These are phyloP conservation scores for Coregonus suidteri DNA, from an alignment of 2,797 vertebrate species.

Conservation along the genomic window DNA sequence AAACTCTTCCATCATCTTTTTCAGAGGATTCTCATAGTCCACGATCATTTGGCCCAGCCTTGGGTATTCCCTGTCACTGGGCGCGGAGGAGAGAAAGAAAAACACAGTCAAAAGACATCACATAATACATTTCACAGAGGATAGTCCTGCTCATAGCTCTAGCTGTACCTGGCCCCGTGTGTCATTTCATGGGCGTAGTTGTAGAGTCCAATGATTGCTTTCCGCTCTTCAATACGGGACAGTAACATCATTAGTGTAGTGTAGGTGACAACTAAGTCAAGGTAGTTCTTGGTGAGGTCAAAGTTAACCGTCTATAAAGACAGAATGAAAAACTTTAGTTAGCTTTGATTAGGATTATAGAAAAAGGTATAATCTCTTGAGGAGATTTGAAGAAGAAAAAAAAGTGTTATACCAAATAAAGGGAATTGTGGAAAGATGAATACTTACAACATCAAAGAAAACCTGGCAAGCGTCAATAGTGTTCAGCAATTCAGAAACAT, in stretches of 20 bases:
- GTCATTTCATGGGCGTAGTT: conserved; percentile 99
- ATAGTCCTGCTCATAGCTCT: neutral
- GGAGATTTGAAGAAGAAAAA: neutral
- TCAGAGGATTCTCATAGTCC: conserved; percentile 97
- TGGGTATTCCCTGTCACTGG: conserved; percentile 95
- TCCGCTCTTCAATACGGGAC: conserved; percentile 96
- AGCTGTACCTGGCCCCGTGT: conserved; percentile 90
- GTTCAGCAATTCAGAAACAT: conserved; percentile 97
- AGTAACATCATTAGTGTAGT: conserved; percentile 97
- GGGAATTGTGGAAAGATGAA: conserved; percentile 1
- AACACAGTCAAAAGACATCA: conserved; percentile 4
- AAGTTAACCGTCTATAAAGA: conserved; percentile 91
- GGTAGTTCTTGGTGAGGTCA: conserved; percentile 97
- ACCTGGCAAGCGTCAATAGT: conserved; percentile 97
- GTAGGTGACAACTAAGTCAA: conserved; percentile 97
- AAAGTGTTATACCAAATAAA: neutral
- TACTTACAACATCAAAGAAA: conserved; percentile 98
- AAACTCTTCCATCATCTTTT: conserved; percentile 99
- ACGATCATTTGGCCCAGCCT: conserved; percentile 98
- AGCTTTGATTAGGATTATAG: neutral
- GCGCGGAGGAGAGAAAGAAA: neutral
- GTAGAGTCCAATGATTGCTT: conserved; percentile 96
- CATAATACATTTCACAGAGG: neutral
- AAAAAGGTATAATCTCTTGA: neutral
- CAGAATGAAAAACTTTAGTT: neutral